Conservation (phyloP, 2,888 invertebrate genomes). For the Drosophila testacea region DNA sequence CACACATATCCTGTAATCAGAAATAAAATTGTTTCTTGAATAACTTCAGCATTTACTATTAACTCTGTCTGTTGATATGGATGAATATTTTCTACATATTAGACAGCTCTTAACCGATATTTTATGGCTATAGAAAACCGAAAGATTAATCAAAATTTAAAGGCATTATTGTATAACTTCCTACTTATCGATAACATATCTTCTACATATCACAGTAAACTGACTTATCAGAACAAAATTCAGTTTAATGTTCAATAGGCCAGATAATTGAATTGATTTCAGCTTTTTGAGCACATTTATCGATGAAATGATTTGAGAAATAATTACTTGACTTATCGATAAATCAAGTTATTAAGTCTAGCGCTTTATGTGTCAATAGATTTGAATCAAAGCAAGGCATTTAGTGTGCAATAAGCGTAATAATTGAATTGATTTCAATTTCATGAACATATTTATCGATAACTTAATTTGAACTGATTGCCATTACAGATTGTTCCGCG, state of each 20-base stretch:
- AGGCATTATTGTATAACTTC: not conserved
- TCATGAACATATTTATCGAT: slow-evolving; percentile 52
- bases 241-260: not conserved
- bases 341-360: not conserved
- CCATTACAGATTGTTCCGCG: slow-evolving; percentile 35
- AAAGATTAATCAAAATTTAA: not conserved
- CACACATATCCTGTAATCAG: no score
- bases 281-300: not conserved
- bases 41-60: no score
- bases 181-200: slow-evolving; percentile 9
- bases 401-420: slow-evolving; percentile 15
- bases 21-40: no score
- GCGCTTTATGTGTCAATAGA: not conserved
- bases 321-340: slow-evolving; percentile 7
- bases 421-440: slow-evolving; percentile 42
- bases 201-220: slow-evolving; percentile 4
- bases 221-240: no score
- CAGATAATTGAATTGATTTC: slow-evolving; percentile 6
- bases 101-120: no score
- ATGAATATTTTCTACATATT: no score
- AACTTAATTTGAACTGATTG: slow-evolving; percentile 45
- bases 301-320: slow-evolving; percentile 10
- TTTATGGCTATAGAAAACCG: no score
- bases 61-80: no score
- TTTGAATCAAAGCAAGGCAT: not conserved